Evolutionary conservation across 2,888 invertebrate genomes (phyloP), one percentile per base, ranked within the genome.

Genomic region (Phengaris arion): DNA sequence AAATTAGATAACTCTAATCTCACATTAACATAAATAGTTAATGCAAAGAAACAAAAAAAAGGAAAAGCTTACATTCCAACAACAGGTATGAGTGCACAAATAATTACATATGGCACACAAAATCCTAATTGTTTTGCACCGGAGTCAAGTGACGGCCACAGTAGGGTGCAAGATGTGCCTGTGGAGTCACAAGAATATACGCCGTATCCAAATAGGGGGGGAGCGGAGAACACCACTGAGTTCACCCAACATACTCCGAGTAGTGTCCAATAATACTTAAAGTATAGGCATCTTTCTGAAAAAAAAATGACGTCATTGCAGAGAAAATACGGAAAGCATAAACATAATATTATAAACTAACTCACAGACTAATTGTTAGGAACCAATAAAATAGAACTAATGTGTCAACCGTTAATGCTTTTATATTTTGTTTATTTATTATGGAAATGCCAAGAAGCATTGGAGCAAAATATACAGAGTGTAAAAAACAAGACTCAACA

Each of bases 151-250:
- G 92, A 86, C 6, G 94, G 91, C 94, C 94, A 94, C 54, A 92
- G 85, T 54, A 93, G 85, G 2, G 92, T 86, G 80, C 94, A 94
- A 9, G 85, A 81, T 6, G 94, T 93, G 10, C 93, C 92, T 3
- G 92, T 94, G 4, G 91, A 82, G 79, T 94, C 94, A 81, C 94
- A 94, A 22, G 92, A 89, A 79, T 92, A 94, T 72, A 87, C 80
- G 59, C 94, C 94, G 79, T 92, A 94, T 2, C 93, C 92, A 77
- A 92, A 92, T 10, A 94, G 82, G 0, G 94, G 94, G 1, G 94
- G 94, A 6, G 87, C 87, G 1, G 94, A 87, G 78, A 94, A 93
- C 72, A 90, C 80, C 59, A 87, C 81, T 7, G 94, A 86, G 70
- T 85, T 86, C 15, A 87, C 79, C 93, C 94, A 94, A 81, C 93